Conservation (phyloP, 2,888 invertebrate species). For the Coenonympha glycerion region DNA sequence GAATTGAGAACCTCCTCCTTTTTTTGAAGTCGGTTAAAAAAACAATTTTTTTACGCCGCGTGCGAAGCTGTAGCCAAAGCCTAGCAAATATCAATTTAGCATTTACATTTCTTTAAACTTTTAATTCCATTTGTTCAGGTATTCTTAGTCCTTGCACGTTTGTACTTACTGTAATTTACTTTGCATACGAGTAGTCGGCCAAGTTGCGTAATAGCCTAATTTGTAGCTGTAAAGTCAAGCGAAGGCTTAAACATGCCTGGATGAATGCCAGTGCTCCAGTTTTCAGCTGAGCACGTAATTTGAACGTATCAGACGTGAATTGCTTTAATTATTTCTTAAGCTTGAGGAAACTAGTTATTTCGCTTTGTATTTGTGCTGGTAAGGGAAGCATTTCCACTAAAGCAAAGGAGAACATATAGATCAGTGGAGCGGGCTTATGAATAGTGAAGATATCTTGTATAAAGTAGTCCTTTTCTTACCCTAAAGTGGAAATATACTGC, state of each 20-base stretch:
- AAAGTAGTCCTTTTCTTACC: no score
- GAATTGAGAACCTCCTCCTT: no score
- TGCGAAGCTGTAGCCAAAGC: no score
- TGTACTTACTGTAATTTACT: neutral
- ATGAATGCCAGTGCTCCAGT: conserved; percentile 9
- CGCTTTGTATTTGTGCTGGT: no score
- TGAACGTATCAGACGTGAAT: neutral
- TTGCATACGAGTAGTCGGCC: neutral
- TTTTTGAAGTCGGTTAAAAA: no score
- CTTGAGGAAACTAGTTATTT: neutral
- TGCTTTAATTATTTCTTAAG: neutral
- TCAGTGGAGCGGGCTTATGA: no score
- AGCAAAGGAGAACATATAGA: no score
- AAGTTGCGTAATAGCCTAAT: conserved; percentile 16
- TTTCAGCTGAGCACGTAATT: neutral
- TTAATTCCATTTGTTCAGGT: neutral
- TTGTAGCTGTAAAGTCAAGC: conserved; percentile 10
- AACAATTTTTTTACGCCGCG: no score
- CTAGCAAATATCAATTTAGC: no score
- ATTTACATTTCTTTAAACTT: no score
- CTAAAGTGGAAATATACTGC: no score
- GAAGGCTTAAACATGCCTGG: conserved; percentile 8
- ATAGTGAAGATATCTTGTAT: neutral
- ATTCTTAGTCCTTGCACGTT: neutral
- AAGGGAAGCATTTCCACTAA: no score